A percentile compares a stretch with the other conserved stretches of the same genome.
These are phyloP conservation scores for Microtus oregoni DNA, from an alignment of 2,113 vertebrate genomes.

Conservation along the genomic window DNA sequence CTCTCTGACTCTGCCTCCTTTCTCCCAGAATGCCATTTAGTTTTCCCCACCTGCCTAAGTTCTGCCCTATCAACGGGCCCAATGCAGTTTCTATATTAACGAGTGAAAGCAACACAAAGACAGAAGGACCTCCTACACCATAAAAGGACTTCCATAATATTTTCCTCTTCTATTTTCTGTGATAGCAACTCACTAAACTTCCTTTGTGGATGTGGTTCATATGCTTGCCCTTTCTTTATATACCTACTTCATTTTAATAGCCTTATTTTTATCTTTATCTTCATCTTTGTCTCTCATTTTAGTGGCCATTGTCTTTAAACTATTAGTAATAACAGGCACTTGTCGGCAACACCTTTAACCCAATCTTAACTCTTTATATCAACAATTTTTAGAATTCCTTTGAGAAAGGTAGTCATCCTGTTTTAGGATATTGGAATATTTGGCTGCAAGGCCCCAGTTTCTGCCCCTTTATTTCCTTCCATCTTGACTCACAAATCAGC, in stretches of 20 bases:
- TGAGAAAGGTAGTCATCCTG: neutral
- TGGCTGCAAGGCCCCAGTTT: neutral
- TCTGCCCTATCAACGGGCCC: too few species aligned
- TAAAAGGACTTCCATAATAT: neutral
- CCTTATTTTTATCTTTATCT: neutral
- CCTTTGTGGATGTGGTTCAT: neutral
- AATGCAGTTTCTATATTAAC: too few species aligned
- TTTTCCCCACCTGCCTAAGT: too few species aligned
- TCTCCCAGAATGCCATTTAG: too few species aligned
- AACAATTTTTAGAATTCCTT: constrained; percentile 10
- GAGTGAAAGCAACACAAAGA: too few species aligned
- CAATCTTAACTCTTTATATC: neutral
- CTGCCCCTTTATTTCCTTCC: neutral
- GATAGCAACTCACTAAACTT: neutral
- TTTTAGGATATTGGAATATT: neutral
- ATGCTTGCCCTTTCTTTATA: neutral
- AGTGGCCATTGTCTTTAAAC: neutral
- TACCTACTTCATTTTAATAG: neutral
- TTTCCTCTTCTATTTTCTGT: constrained; percentile 30
- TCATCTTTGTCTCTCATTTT: neutral
- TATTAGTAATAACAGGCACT: neutral
- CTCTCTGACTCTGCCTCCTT: too few species aligned
- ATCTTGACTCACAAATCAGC: neutral
- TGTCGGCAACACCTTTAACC: neutral
- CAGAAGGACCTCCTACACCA: too few species aligned